phyloP scores from a whole-genome alignment of 2,113 vertebrate species.

The Zapornia atra region DNA sequence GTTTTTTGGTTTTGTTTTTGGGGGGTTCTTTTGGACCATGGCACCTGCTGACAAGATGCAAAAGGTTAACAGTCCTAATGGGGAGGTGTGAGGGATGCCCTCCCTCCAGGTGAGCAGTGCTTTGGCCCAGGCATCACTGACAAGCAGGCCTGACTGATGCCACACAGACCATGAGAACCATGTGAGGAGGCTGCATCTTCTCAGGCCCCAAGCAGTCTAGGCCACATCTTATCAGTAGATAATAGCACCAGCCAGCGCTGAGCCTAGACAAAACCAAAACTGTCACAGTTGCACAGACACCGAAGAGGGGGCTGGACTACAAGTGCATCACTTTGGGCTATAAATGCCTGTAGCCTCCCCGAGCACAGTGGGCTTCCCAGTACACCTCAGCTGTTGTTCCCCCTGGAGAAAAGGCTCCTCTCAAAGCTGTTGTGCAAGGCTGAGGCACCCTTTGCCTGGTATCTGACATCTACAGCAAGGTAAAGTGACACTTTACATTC shows the following conservation, averaged over 20 bases:
- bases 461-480: accelerated
- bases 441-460: background rate
- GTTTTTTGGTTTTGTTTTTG: background rate
- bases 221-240: background rate
- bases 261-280: background rate
- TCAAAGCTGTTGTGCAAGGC: too few relatives aligned
- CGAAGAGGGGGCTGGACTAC: too few relatives aligned
- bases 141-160: background rate
- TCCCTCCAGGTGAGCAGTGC: accelerated
- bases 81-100: background rate
- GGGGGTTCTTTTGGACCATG: too few relatives aligned
- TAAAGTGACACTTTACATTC: background rate
- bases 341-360: background rate
- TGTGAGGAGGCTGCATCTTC: background rate
- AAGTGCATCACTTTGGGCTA: background rate
- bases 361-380: background rate
- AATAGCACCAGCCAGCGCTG: background rate
- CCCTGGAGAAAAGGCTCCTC: too few relatives aligned
- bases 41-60: background rate
- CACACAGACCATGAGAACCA: background rate
- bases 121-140: background rate
- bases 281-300: background rate
- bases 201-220: background rate
- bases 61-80: background rate
- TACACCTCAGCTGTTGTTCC: too few relatives aligned